These are phyloP conservation scores for Dermatemys mawii DNA, from an alignment of 2,113 vertebrate genomes.

Conservation along the genomic window DNA sequence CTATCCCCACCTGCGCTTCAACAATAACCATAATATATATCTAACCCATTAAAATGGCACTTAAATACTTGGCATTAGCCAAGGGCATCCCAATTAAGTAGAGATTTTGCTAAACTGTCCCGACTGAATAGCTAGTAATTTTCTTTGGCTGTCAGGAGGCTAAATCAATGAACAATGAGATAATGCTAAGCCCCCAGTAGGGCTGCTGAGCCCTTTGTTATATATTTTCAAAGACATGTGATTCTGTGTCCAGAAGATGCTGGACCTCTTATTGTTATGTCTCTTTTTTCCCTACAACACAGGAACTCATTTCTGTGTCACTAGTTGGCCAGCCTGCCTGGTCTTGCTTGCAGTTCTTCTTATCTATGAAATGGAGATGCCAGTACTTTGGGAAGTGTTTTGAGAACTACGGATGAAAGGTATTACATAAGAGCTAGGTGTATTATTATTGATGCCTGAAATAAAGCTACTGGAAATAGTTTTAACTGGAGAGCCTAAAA, in stretches of 20 bases:
- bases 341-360: background rate
- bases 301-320: background rate
- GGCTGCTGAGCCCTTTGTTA: background rate
- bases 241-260: background rate
- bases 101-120: background rate
- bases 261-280: background rate
- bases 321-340: background rate
- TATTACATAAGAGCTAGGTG: background rate
- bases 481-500: background rate
- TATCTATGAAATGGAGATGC: background rate
- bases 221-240: background rate
- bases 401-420: background rate
- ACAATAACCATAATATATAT: background rate
- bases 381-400: background rate
- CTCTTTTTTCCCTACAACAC: background rate
- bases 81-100: background rate
- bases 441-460: background rate
- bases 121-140: background rate
- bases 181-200: background rate
- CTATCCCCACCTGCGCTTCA: background rate
- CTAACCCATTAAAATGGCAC: background rate
- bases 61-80: background rate
- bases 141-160: background rate
- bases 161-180: accelerated
- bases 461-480: background rate